Evolutionary conservation across 2,888 invertebrate genomes (phyloP), one percentile per base, ranked within the genome.

Genomic region (Epirrita christyi): DNA sequence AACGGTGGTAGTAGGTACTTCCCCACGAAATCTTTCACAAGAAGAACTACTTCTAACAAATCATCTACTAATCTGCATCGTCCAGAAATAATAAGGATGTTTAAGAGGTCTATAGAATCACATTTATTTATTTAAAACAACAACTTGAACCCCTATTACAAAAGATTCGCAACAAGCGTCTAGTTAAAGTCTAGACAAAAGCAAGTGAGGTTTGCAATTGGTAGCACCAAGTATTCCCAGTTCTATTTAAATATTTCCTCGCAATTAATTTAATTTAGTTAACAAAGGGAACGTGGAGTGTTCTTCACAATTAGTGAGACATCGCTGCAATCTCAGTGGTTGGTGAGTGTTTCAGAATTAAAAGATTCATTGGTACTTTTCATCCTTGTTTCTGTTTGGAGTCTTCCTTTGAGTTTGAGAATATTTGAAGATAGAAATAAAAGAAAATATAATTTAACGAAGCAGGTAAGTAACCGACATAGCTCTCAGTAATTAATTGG

Each of bases 251-350:
- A 87, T 87, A 88, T 88, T 89, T 88, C 86, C 84, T 83, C 73
- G 77, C 86, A 86, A 88, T 88, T 87, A 87, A 86, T 85, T 87
- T 86, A 86, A 86, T 87, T 88, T 81, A 85, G 79, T 84, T 86
- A 86, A 87, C 85, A 86, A 86, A 86, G 81, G 72, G 78, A 81
- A 75, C 72, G 71, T 67, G 73, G 71, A 78, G 72, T 75, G 78
- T 75, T 75, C 80, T 83, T 81, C 84, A 81, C 86, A 86, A 87
- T 86, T 86, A 87, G 83, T 82, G 76, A 83, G 81, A 84, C 81
- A 81, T 83, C 67, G 80, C 76, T 77, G 77, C 78, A 80, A 84
- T 82, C 80, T 75, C 75, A 71, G 58, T 10, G 46, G 55, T 50
- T 38, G 28, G 44, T 44, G 38, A 49, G 34, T 56, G 51, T 43